Evolutionary conservation across 1,140 invertebrate genomes (phyloP).

Genomic region (Zaprionus vittiger): DNA sequence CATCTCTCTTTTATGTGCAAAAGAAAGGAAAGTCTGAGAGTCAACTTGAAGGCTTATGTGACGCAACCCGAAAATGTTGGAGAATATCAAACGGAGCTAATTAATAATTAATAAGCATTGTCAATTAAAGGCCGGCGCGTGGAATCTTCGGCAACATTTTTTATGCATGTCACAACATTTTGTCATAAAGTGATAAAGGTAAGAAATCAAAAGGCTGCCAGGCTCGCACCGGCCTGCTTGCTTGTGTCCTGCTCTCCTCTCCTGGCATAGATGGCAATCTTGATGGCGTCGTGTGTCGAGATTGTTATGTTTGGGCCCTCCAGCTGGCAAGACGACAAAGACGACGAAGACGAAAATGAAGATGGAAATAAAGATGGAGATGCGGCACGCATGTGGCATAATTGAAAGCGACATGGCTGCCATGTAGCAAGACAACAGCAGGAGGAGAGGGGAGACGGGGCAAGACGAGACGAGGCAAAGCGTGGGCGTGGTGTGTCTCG

Average conservation of each 20-base stretch:
- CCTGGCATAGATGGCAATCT: conserved; percentile 51
- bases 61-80: conserved; percentile 16
- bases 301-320: conserved; percentile 62
- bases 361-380: conserved; percentile 52
- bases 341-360: conserved; percentile 6
- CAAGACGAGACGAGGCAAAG: neutral
- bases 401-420: conserved; percentile 73
- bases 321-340: conserved; percentile 15
- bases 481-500: conserved; percentile 6
- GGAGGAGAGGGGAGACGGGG: neutral
- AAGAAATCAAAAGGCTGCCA: conserved; percentile 55
- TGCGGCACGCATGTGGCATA: conserved; percentile 74
- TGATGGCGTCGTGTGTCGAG: conserved; percentile 53
- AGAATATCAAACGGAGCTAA: conserved; percentile 56
- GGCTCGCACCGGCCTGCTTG: neutral
- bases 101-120: conserved; percentile 78
- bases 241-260: neutral
- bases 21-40: conserved; percentile 7
- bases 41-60: conserved; percentile 3
- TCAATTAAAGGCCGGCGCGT: conserved; percentile 61
- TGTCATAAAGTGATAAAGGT: conserved; percentile 75
- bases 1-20: conserved; percentile 14
- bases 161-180: conserved; percentile 73
- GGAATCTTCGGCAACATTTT: conserved; percentile 44
- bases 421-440: conserved; percentile 27